Percentiles rank a stretch among this genome's conserved stretches.
Conservation (phyloP, 2,113 vertebrate genomes). For the Strix aluco region DNA sequence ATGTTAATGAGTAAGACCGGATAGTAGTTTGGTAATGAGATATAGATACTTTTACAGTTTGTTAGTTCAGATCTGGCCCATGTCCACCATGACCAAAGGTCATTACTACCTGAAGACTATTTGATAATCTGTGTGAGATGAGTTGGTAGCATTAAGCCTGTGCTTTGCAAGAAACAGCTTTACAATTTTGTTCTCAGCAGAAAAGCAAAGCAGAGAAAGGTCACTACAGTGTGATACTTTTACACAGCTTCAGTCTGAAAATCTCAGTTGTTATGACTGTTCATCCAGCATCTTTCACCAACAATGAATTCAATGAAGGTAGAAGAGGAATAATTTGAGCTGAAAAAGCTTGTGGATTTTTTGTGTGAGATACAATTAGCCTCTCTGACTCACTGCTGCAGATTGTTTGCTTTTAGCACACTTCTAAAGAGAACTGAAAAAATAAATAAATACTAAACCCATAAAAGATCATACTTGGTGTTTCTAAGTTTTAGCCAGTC, state of each 20-base stretch:
- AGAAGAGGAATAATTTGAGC: background rate
- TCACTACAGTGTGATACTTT: background rate
- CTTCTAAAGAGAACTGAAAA: background rate
- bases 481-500: background rate
- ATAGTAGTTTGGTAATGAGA: conserved; percentile 34
- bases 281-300: background rate
- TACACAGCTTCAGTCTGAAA: background rate
- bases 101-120: conserved; percentile 3
- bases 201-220: background rate
- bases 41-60: conserved; percentile 55
- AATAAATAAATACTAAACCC: conserved; percentile 4
- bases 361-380: background rate
- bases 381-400: background rate
- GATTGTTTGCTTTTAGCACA: background rate
- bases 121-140: background rate
- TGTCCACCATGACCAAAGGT: conserved; percentile 27
- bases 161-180: background rate
- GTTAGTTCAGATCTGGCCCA: conserved; percentile 45
- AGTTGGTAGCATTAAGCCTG: background rate
- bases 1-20: conserved; percentile 63
- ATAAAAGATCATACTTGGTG: background rate
- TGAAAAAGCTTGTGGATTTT: conserved; percentile 17
- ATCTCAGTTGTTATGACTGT: background rate
- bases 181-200: background rate
- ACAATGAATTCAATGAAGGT: background rate